Evolutionary conservation across 2,797 vertebrate genomes (phyloP).

Genomic region (Fundulus diaphanus): DNA sequence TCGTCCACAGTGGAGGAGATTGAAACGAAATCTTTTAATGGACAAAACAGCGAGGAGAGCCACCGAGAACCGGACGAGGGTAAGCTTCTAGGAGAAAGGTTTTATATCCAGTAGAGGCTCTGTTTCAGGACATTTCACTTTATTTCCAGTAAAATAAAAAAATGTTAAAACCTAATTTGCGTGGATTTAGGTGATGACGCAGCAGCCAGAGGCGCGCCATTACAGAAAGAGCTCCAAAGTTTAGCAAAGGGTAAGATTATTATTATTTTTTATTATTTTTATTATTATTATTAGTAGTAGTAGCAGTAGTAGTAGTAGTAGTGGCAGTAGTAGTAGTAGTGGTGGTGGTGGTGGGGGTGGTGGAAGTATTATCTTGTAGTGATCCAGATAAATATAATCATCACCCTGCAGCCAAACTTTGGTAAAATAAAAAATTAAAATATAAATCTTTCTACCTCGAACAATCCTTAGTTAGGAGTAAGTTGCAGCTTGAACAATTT

Average conservation of each 20-base stretch:
- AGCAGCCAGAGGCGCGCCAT: constrained; percentile 76
- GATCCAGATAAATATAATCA: neutral
- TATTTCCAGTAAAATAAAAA: neutral
- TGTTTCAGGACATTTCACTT: neutral
- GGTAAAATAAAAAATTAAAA: too few species aligned
- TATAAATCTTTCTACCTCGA: neutral
- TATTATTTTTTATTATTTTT: constrained; percentile 10
- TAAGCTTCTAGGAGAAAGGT: constrained; percentile 64
- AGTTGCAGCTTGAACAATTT: neutral
- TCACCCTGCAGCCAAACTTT: neutral
- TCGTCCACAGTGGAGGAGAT: constrained; percentile 92
- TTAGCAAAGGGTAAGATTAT: constrained; percentile 91
- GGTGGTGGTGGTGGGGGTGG: neutral
- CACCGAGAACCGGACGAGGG: constrained; percentile 82
- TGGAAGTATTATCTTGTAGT: neutral
- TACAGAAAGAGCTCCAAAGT: constrained; percentile 89
- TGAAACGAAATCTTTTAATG: constrained; percentile 89
- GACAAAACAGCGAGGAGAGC: constrained; percentile 88
- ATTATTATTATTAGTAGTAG: neutral
- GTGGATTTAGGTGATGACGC: constrained; percentile 84
- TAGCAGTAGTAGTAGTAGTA: neutral
- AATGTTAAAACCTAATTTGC: constrained; percentile 17
- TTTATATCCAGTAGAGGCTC: neutral
- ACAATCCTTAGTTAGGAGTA: neutral
- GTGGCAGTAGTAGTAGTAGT: neutral